A percentile compares a stretch with the other conserved stretches of the same genome.
Conservation (phyloP, 2,113 vertebrate species). For the Onychostruthus taczanowskii region DNA sequence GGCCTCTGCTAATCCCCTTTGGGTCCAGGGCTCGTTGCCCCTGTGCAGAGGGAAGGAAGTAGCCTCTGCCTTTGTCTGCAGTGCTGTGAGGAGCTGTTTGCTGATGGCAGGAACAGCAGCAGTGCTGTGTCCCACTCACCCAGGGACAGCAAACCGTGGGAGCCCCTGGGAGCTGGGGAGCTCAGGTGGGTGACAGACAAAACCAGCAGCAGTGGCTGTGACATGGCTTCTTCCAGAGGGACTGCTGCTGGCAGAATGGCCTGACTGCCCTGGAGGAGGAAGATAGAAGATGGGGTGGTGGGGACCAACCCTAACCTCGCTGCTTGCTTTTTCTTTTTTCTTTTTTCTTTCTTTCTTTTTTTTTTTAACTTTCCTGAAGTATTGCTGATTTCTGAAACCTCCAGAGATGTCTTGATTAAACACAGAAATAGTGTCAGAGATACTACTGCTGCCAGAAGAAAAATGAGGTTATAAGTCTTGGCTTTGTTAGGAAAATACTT, state of each 20-base stretch:
- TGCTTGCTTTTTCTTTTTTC: too few species aligned
- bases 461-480: not conserved
- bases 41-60: not conserved
- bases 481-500: not conserved
- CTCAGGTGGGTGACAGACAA: not conserved
- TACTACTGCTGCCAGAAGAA: not conserved
- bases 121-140: fast-evolving
- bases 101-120: not conserved
- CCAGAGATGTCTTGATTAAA: not conserved
- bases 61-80: not conserved
- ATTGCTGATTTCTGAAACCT: not conserved
- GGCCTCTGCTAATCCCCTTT: not conserved
- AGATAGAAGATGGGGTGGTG: fast-evolving
- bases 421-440: not conserved
- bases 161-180: not conserved
- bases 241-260: fast-evolving
- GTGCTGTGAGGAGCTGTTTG: not conserved
- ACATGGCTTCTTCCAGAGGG: not conserved
- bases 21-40: not conserved
- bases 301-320: not conserved
- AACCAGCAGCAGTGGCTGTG: fast-evolving
- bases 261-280: not conserved
- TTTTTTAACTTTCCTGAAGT: not conserved
- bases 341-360: too few species aligned
- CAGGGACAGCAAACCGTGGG: not conserved